Base-by-base conservation (phyloP, 2,113 vertebrate species). In the Pangasianodon gigas region DNA sequence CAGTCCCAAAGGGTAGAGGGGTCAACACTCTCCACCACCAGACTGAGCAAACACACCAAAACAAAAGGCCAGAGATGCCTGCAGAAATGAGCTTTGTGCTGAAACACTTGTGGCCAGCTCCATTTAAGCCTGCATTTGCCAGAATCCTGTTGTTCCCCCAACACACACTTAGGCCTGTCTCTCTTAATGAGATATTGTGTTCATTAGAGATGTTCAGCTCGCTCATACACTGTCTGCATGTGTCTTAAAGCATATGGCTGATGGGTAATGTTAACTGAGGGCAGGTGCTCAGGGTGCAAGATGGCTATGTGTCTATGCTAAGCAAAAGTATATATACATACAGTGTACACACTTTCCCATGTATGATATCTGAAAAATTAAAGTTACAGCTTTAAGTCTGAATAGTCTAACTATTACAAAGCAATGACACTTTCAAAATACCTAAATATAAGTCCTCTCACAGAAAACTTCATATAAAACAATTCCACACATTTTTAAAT, bases 11-110 rank as follows among this genome's bases (percentile, higher is more conserved):
- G 84, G 26, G 41, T 29, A 44, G 60, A n/a, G 18, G 44, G 84
- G 84, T 67, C 84, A 85, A 67, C 62, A 84, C n/a, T 65, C 60
- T 67, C 60, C 84, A 85, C 60, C 41, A 48, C 60, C 84, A 85
- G 84, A 85, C 84, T 67, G 84, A 29, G 60, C 62, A 85, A 85
- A 85, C 84, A 67, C 58, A 67, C 84, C 60, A 48, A 85, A 67
- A 67, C 84, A 85, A 85, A 84, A 62, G 82, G 82, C 82, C 82
- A 84, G 56, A 84, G 82, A 60, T 84, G 82, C 21, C 54, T 62
- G 56, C 56, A 84, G 52, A 84, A 84, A 84, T 84, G 32, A 60
- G 82, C 82, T 84, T 84, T 84, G 82, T 84, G 37, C 21, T 84
- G 56, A 84, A 84, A 62, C 82, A 84, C 82, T 84, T 84, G 82